phyloP scores from a whole-genome alignment of 1,140 invertebrate genomes.

The Tribolium castaneum region DNA sequence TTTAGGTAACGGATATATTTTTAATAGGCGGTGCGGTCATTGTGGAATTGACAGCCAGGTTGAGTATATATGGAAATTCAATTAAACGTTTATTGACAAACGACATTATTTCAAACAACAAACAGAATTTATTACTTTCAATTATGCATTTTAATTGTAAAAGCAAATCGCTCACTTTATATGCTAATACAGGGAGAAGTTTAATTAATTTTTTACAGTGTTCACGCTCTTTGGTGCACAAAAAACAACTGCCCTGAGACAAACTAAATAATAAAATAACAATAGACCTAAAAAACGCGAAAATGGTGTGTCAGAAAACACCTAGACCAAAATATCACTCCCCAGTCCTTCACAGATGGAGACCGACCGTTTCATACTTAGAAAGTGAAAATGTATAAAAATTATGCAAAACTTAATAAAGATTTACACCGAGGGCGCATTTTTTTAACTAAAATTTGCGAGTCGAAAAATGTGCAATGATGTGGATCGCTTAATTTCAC shows the following conservation, averaged over 20 bases:
- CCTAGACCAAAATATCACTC: no score
- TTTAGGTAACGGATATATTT: constrained; percentile 31
- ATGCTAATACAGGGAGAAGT: constrained; percentile 32
- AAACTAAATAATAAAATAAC: no score
- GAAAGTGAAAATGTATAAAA: no score
- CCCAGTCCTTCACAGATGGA: no score
- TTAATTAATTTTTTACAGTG: constrained; percentile 7
- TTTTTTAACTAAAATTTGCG: no score
- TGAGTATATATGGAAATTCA: constrained; percentile 43
- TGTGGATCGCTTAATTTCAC: neutral
- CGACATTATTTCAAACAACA: constrained; percentile 42
- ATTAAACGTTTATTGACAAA: constrained; percentile 45
- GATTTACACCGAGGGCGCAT: no score
- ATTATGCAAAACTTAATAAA: no score
- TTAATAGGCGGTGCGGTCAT: constrained; percentile 27
- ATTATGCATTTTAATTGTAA: constrained; percentile 43
- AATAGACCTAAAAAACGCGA: no score
- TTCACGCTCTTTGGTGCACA: neutral
- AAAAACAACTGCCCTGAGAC: no score
- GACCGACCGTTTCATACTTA: no score
- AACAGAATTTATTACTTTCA: constrained; percentile 45
- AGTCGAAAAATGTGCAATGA: no score
- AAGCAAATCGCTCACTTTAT: constrained; percentile 42
- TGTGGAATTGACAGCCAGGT: constrained; percentile 37
- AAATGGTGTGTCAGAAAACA: no score